These are phyloP conservation scores for Luscinia luscinia DNA, from an alignment of 2,797 vertebrate species.

Conservation along the genomic window DNA sequence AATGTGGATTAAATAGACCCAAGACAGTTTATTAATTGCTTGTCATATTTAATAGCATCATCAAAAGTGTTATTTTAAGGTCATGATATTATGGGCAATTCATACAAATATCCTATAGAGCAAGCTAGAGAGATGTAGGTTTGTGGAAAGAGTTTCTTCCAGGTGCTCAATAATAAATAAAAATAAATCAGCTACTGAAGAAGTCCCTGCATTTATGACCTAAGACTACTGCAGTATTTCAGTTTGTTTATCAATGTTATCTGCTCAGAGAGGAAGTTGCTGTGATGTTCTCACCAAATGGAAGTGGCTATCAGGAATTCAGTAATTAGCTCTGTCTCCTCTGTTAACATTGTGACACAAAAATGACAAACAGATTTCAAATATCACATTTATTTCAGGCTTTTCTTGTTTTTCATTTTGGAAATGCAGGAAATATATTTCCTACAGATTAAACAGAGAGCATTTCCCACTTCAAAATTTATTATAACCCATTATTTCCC, in stretches of 20 bases:
- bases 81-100: neutral
- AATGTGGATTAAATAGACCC: neutral
- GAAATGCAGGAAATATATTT: neutral
- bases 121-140: neutral
- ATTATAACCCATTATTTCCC: neutral
- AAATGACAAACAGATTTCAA: neutral
- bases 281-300: neutral
- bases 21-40: neutral
- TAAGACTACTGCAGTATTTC: neutral
- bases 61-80: neutral
- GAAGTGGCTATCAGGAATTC: neutral
- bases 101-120: neutral
- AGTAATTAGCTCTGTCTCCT: neutral
- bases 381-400: accelerated
- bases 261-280: neutral
- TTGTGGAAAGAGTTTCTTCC: neutral
- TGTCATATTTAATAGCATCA: neutral
- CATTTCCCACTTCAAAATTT: neutral
- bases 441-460: neutral
- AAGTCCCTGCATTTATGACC: neutral
- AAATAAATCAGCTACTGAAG: neutral
- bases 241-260: neutral
- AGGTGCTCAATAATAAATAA: neutral
- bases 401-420: neutral
- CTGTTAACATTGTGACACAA: accelerated